phyloP scores from a whole-genome alignment of 2,797 vertebrate genomes.

The Phoxinus dragarum region DNA sequence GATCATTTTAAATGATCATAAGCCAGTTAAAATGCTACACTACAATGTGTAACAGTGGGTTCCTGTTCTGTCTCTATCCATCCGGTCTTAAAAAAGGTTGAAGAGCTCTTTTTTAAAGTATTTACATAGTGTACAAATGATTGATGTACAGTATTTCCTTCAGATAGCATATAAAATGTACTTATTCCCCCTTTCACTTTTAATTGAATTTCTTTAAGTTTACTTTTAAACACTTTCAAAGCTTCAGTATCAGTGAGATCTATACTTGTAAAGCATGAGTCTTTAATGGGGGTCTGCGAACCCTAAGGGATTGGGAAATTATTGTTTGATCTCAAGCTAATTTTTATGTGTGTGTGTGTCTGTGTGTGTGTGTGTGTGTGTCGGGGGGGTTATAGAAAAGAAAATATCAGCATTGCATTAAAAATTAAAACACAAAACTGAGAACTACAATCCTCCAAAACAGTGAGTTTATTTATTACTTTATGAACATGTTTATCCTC shows the following conservation, averaged over 20 bases:
- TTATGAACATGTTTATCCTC: conserved; percentile 5
- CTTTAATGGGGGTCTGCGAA: neutral
- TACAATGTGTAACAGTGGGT: neutral
- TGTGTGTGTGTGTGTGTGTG: no score
- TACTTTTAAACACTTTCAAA: conserved; percentile 1
- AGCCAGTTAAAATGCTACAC: neutral
- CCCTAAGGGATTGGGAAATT: neutral
- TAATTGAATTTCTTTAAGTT: neutral
- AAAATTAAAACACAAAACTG: neutral
- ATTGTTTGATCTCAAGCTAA: conserved; percentile 4
- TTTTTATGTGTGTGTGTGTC: neutral
- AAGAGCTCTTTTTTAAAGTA: neutral
- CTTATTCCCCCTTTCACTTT: neutral
- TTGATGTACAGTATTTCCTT: neutral
- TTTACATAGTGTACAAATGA: neutral
- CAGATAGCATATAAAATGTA: neutral
- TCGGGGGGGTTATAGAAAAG: no score
- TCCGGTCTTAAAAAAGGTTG: neutral
- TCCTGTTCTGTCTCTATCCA: neutral
- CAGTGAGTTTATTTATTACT: neutral
- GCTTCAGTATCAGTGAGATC: neutral
- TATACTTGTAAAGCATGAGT: neutral
- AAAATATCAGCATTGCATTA: neutral
- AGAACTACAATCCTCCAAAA: neutral
- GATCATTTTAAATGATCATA: neutral